Evolutionary conservation across 2,113 vertebrate genomes (phyloP).

Genomic region (Silurus glanis): DNA sequence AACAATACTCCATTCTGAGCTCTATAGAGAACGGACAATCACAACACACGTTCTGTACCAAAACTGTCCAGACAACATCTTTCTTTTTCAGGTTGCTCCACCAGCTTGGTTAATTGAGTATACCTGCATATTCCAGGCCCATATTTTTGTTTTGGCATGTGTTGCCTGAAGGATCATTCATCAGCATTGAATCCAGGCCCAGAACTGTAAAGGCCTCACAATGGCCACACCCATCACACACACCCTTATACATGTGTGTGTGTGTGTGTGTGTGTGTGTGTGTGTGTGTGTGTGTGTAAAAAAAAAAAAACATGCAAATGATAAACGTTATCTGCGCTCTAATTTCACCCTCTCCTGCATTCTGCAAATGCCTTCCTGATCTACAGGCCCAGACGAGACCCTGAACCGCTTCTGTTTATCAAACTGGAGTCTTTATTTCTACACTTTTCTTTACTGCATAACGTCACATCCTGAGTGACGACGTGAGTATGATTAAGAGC

Average conservation of each 20-base stretch:
- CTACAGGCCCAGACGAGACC: neutral
- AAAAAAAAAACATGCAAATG: neutral
- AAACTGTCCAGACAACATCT: too few species aligned
- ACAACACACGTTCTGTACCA: neutral
- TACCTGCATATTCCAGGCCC: neutral
- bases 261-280: neutral
- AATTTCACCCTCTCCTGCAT: neutral
- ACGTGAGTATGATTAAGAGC: too few species aligned
- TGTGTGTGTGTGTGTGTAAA: neutral
- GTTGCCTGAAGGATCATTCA: slow-evolving; percentile 12
- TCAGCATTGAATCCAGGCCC: neutral
- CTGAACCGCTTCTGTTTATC: neutral
- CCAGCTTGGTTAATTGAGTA: neutral
- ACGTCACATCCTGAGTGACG: too few species aligned
- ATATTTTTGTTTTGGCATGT: neutral
- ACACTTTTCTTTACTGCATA: too few species aligned
- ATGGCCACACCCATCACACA: neutral
- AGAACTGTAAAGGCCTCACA: neutral
- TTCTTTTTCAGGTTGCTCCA: neutral
- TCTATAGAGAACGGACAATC: neutral
- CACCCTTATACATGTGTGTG: too few species aligned
- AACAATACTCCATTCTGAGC: neutral
- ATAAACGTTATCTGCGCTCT: neutral
- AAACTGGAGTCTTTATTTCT: too few species aligned
- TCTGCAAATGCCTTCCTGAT: neutral